phyloP scores from a whole-genome alignment of 2,888 invertebrate species.

The Drosophila diplacantha region DNA sequence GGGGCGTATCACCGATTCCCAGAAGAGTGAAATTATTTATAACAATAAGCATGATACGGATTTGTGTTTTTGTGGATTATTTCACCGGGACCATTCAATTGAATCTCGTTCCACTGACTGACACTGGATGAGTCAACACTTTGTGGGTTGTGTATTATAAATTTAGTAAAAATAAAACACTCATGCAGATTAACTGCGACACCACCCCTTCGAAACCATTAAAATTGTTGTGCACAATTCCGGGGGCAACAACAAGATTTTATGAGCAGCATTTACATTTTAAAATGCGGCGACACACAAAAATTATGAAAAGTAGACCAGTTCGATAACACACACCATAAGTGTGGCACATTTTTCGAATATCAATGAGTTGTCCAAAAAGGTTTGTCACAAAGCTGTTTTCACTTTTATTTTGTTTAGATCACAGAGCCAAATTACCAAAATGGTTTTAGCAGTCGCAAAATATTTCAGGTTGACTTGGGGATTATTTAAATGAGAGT shows the following conservation, averaged over 20 bases:
- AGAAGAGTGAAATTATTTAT: conserved; percentile 6
- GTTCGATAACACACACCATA: conserved; percentile 14
- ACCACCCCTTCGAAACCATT: conserved; percentile 14
- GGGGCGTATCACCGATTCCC: conserved; percentile 20
- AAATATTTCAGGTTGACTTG: neutral
- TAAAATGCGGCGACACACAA: conserved; percentile 19
- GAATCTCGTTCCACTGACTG: conserved; percentile 25
- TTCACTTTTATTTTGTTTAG: conserved; percentile 25
- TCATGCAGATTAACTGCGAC: conserved; percentile 1
- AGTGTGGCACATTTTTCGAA: conserved; percentile 17
- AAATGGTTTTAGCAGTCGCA: neutral
- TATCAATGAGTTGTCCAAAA: conserved; percentile 23
- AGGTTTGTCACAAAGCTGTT: neutral
- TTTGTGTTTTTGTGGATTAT: conserved; percentile 18
- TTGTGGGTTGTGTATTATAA: conserved; percentile 16
- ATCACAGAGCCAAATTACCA: neutral
- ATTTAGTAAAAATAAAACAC: conserved; percentile 18
- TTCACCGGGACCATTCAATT: conserved; percentile 7
- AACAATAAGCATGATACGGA: conserved; percentile 21
- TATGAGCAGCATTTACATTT: conserved; percentile 27
- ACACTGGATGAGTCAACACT: conserved; percentile 30
- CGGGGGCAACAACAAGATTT: neutral
- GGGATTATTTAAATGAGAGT: conserved; percentile 3
- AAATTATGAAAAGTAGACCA: conserved; percentile 24
- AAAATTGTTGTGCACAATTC: conserved; percentile 1